Evolutionary conservation across 2,888 invertebrate genomes (phyloP), one percentile per base, ranked within the genome.

Genomic region (Synergus japonicus): DNA sequence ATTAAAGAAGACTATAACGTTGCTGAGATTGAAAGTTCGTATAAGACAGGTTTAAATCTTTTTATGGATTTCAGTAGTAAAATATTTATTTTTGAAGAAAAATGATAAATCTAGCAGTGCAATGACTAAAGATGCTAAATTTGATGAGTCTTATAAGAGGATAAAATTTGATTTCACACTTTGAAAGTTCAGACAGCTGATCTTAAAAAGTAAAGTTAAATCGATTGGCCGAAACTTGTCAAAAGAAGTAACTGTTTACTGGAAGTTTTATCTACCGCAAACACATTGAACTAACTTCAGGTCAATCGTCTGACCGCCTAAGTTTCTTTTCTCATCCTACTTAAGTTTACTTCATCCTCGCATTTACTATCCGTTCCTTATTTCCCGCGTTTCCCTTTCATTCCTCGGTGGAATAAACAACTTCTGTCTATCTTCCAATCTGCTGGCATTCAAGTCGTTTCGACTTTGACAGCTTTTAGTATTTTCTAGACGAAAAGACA

Each of bases 241-340:
- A 79, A 78, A 79, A 83, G 66, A 79, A 73, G 76, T 60, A 85
- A 85, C 84, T 87, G 86, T 88, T 89, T 87, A 84, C 86, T 78
- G 79, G 86, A 90, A 89, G 88, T 89, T 89, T 88, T 89, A 89
- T 88, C 86, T 87, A 86, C 85, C 82, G 82, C 85, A 86, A 88
- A 88, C 88, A 89, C 88, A 88, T 89, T 88, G 86, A 87, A 86
- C 88, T 84, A 84, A 86, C 86, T 86, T 85, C 79, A 81, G 85
- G 86, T 86, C 88, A 88, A 88, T 89, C 86, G 87, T 78, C 81
- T 49, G 82, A 78, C 49, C 73, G 76, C 44, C 60, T 37, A 44
- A 41, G 66, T 58, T 22, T 22, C 76, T 66, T 44, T 64, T 73
- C 82, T 82, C 80, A 76, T 78, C 66, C 73, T 83, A 77, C 44